Percentiles rank a stretch among this genome's conserved stretches.
These are phyloP conservation scores for Oikopleura vanhoeffeni DNA, from an alignment of 23 tunicate species.

Conservation along the genomic window DNA sequence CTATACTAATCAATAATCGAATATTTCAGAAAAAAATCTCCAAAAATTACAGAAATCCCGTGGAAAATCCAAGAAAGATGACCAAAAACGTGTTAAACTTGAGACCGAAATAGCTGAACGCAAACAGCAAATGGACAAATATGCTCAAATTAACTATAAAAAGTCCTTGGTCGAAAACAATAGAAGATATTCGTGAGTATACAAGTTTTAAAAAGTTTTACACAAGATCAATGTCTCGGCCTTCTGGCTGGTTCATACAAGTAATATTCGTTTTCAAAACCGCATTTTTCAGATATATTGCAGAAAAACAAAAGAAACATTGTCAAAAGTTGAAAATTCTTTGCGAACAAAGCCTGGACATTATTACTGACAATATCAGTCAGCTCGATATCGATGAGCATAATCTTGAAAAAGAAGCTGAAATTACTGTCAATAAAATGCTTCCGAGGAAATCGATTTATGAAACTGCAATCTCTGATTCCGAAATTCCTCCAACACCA, in stretches of 20 bases:
- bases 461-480: neutral
- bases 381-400: neutral
- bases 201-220: no score
- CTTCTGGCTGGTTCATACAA: neutral
- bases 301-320: neutral
- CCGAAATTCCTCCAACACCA: neutral
- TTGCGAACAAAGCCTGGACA: neutral
- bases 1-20: no score
- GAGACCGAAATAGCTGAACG: neutral
- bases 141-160: neutral
- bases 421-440: neutral
- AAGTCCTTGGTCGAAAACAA: neutral
- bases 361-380: neutral
- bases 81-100: neutral
- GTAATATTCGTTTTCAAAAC: no score
- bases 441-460: neutral
- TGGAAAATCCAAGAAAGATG: slow-evolving; percentile 2
- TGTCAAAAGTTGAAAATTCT: neutral
- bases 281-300: neutral
- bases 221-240: neutral
- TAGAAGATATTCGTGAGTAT: neutral
- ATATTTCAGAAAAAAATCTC: neutral
- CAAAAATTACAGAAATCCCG: neutral
- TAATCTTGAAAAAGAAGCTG: neutral
- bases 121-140: neutral